phyloP scores from a whole-genome alignment of 1,140 invertebrate genomes.

The Heliconius hermathena region DNA sequence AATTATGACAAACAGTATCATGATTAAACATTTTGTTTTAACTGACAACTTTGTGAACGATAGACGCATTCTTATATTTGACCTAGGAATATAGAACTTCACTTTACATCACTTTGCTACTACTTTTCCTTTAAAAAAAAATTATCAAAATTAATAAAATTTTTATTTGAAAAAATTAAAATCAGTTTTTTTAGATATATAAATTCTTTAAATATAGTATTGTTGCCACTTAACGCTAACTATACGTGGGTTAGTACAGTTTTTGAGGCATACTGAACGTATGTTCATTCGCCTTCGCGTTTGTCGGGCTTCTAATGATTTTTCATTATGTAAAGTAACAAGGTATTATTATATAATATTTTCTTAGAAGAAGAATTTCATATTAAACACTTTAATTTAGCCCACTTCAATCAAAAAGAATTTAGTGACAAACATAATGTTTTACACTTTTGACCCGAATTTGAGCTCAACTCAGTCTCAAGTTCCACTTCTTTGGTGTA shows the following conservation, averaged over 20 bases:
- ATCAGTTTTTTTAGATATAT: no score
- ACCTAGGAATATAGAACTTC: background rate
- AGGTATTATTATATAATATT: background rate
- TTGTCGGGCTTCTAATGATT: constrained; percentile 1
- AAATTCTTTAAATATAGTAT: background rate
- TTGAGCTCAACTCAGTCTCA: no score
- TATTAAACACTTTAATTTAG: no score
- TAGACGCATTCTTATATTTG: constrained; percentile 30
- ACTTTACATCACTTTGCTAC: background rate
- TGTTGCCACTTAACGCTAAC: background rate
- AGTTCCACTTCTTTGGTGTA: no score
- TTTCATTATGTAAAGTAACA: constrained; percentile 6
- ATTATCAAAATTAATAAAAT: no score
- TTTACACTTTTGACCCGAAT: no score
- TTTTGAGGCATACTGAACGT: background rate
- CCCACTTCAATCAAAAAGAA: no score
- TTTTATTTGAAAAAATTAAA: no score
- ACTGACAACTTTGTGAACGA: constrained; percentile 18
- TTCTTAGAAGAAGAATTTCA: background rate
- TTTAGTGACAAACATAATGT: no score
- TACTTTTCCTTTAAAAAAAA: no score
- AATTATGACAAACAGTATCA: background rate
- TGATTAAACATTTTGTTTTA: constrained; percentile 34
- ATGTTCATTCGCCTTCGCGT: background rate
- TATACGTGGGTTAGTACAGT: background rate